Evolutionary conservation across 30 jellyfish, hydroid and myxozoan species (phyloP), one percentile per base, ranked within the genome.

Genomic region (Turritopsis dohrnii): DNA sequence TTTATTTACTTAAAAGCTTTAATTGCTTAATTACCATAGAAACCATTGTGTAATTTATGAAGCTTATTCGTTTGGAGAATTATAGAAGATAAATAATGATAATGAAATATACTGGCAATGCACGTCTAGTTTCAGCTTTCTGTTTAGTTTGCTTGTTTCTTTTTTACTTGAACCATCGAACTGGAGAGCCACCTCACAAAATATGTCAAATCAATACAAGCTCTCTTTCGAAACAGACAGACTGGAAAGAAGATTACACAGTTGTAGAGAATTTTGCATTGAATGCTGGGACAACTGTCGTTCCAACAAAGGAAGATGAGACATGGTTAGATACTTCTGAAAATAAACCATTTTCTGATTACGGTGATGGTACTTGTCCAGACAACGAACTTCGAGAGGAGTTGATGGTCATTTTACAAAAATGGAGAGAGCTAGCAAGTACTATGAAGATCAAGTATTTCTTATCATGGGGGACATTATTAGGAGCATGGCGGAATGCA

Each of bases 401-500:
- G 17, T 73, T 87, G 22, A 84, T 74, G 18, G 80, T 71, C 54
- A 27, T 91, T 25, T 87, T 91, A 29, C 72, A 71, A 41, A 71
- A 41, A 76, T 91, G 97, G 97, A 75, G 53, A 0, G 65, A 65
- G 52, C 30, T 91, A 54, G 95, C 97, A 9, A 81, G 80, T 20
- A 83, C 76, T 21, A 72, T 53, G 24, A 81, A 85, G 21, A 71
- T 88, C 18, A 84, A 95, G 18, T 93, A 81, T 71, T 85, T 84
- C 52, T 66, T 93, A 30, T 75, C 98, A 18, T 85, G 96, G 54
- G 98, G 97, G 19, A 74, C 97, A 0, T 77, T 93, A 54, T 84
- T 93, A 4, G 98, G 98, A 8, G 86, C 97, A 16, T 88, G 80
- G 84, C 65, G 98, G 41, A 86, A 88, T 74, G 94, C 89, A 21